Conservation (phyloP, 2,888 invertebrate genomes). For the Plagiodera versicolora region DNA sequence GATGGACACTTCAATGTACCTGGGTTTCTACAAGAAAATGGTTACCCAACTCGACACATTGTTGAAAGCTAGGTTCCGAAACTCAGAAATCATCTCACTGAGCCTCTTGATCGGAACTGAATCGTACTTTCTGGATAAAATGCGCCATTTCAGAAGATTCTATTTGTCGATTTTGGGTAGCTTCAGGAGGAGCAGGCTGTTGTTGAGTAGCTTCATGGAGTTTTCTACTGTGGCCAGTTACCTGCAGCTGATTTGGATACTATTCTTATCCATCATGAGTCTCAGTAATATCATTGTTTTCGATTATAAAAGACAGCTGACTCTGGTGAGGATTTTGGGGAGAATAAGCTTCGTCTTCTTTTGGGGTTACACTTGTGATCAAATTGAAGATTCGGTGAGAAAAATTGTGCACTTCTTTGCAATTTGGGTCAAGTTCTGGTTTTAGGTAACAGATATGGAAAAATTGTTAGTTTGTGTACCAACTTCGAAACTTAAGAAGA, state of each 20-base stretch:
- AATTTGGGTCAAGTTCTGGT: neutral
- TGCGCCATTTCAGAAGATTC: slow-evolving; percentile 20
- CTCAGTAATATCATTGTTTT: neutral
- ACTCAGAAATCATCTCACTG: neutral
- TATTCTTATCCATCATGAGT: slow-evolving; percentile 9
- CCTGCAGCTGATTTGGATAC: slow-evolving; percentile 19
- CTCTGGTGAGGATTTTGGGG: neutral
- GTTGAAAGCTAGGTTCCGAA: slow-evolving; percentile 5
- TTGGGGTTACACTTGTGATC: neutral
- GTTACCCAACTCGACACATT: slow-evolving; percentile 17
- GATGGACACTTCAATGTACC: slow-evolving; percentile 15
- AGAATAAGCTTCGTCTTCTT: neutral
- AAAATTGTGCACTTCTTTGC: neutral
- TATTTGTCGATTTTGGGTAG: slow-evolving; percentile 24
- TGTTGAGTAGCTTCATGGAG: neutral
- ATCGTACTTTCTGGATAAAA: slow-evolving; percentile 17
- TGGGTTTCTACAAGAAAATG: slow-evolving; percentile 9
- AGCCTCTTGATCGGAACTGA: neutral
- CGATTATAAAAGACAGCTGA: neutral
- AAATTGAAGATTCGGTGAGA: neutral
- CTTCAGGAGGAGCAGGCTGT: slow-evolving; percentile 16
- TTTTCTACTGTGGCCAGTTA: slow-evolving; percentile 14
- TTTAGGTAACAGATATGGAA: slow-evolving; percentile 16
- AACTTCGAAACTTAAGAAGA: slow-evolving; percentile 12
- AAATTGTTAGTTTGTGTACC: slow-evolving; percentile 20